Conservation (phyloP, 2,797 vertebrate species). For the Microtus californicus region DNA sequence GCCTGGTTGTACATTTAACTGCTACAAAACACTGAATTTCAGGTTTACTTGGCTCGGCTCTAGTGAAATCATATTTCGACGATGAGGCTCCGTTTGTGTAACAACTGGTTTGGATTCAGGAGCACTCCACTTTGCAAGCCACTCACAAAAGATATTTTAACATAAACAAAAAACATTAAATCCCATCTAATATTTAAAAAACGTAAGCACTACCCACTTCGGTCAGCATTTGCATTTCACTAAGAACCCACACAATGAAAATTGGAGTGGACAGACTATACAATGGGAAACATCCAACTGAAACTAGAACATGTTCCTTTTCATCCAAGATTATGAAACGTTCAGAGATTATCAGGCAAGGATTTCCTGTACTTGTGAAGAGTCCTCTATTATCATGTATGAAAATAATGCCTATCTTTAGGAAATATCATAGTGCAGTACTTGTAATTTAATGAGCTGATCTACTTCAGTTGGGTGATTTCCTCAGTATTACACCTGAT, state of each 20-base stretch:
- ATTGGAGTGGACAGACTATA: neutral
- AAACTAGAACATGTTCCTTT: neutral
- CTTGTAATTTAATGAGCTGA: neutral
- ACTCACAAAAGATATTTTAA: neutral
- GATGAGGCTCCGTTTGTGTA: neutral
- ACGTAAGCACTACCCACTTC: neutral
- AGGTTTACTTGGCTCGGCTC: neutral
- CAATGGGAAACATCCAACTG: neutral
- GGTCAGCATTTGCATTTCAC: neutral
- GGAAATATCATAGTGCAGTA: too few relatives aligned
- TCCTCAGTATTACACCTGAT: neutral
- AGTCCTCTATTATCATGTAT: rapidly evolving
- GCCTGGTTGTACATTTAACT: constrained; percentile 68
- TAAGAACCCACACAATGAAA: neutral
- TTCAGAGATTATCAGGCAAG: too few relatives aligned
- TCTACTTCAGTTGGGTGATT: neutral
- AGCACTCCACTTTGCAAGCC: neutral
- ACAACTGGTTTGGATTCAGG: neutral
- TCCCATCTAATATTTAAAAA: neutral
- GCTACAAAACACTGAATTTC: neutral
- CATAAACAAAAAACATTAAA: neutral
- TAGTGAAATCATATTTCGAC: neutral
- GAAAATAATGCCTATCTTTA: rapidly evolving
- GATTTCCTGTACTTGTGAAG: neutral
- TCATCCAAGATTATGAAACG: neutral